Base-by-base conservation (phyloP, 1,140 invertebrate species). In the Drosophila nigrodunni region DNA sequence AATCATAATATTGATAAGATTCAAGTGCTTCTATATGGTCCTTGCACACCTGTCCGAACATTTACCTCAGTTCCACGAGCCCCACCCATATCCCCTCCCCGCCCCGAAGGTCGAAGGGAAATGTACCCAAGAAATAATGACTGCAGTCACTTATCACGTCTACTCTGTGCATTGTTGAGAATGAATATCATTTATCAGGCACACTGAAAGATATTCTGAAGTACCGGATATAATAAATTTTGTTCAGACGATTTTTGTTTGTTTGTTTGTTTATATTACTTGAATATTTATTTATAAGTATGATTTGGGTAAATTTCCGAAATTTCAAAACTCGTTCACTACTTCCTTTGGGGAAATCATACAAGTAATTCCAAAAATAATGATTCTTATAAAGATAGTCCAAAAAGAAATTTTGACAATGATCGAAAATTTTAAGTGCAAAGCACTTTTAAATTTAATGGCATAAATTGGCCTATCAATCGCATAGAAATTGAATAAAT, bases 71-170 rank as follows among this genome's bases (percentile, higher is more conserved):
- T 7, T 13, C 7, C 60, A 25, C 34, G 2, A 21, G 18, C 25
- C 7, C 35, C 25, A 30, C 3, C 6, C 25, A 30, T 5, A 6
- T 46, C 9, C 46, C 65, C 41, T 30, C 13, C 1, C 37, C 60
- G 35, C 10, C n/a, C 54, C 34, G 59, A 69, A 80, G 82, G 83
- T 60, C 70, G 73, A 65, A 80, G 83, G 64, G 35, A 77, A 78
- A 80, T 83, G 77, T 89, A 89, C 83, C 68, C 13, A 58, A 64
- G 43, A 80, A 88, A 80, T 83, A 52, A 58, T 57, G 57, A 61
- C 65, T 43, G 39, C 15, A 25, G 49, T 30, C 25, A 41, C 41
- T 66, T 72, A 72, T 76, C 55, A 76, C 43, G 25, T 30, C 25
- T 30, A 30, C 25, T 30, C 25, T n/a, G 37, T 55, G 35, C 34